Conservation (phyloP, 2,797 vertebrate genomes). For the Acridotheres tristis region DNA sequence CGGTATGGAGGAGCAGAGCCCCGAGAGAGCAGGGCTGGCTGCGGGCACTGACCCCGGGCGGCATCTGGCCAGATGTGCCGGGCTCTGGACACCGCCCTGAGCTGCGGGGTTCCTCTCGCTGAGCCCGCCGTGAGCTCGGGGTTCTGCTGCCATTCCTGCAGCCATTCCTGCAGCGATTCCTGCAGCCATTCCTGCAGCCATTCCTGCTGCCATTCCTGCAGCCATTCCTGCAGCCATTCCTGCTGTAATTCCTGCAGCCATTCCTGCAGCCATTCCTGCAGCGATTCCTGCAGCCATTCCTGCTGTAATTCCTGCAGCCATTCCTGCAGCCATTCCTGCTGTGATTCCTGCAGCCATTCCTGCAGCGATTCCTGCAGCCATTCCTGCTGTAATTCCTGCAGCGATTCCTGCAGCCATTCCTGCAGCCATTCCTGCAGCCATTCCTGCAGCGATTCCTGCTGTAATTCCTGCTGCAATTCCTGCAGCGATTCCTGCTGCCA, state of each 20-base stretch:
- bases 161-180: not conserved
- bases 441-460: no score
- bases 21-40: constrained; percentile 53
- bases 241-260: not conserved
- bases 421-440: no score
- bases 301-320: not conserved
- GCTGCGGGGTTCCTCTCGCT: rapidly evolving
- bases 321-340: not conserved
- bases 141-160: constrained; percentile 7
- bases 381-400: no score
- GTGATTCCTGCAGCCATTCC: not conserved
- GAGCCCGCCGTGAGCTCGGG: constrained; percentile 64
- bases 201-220: no score
- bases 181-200: not conserved
- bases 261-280: not conserved
- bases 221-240: not conserved
- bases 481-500: not conserved
- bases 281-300: not conserved
- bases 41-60: no score
- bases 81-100: not conserved
- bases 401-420: not conserved
- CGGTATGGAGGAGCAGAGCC: constrained; percentile 67
- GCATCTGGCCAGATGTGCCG: constrained; percentile 17
- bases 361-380: not conserved
- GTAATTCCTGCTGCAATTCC: constrained; percentile 22